Evolutionary conservation across 1,140 invertebrate genomes (phyloP).

Genomic region (Teleopsis dalmanni): DNA sequence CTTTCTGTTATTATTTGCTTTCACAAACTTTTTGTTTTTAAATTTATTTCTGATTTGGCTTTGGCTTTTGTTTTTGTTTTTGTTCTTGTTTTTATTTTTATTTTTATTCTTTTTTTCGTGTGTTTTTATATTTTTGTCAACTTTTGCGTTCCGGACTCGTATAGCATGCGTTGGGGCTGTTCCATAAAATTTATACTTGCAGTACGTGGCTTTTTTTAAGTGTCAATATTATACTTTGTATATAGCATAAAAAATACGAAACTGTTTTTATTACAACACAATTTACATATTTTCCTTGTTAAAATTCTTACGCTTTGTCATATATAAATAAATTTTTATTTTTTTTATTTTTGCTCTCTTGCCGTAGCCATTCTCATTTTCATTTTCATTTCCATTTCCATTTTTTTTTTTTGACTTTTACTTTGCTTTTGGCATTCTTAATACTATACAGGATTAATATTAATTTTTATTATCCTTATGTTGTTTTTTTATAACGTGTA

Average conservation of each 20-base stretch:
- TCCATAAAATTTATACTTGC: slow-evolving; percentile 40
- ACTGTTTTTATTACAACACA: slow-evolving; percentile 37
- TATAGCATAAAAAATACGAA: neutral
- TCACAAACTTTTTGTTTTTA: slow-evolving; percentile 15
- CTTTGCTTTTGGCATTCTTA: slow-evolving; percentile 6
- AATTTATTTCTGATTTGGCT: slow-evolving; percentile 10
- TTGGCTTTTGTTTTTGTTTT: slow-evolving; percentile 15
- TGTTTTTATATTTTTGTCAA: slow-evolving; percentile 18
- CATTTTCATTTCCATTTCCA: neutral
- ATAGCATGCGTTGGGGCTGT: slow-evolving; percentile 20
- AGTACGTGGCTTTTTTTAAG: slow-evolving; percentile 24
- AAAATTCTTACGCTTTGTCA: slow-evolving; percentile 23
- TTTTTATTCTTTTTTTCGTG: slow-evolving; percentile 13
- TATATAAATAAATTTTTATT: slow-evolving; percentile 23
- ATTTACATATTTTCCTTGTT: slow-evolving; percentile 42
- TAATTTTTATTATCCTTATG: slow-evolving; percentile 37
- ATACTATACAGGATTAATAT: slow-evolving; percentile 31
- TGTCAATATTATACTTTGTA: neutral
- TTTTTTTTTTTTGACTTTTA: slow-evolving; percentile 2
- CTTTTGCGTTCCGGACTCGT: slow-evolving; percentile 13
- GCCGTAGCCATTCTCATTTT: neutral
- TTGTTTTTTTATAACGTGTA: slow-evolving; percentile 8
- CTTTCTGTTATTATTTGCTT: slow-evolving; percentile 14
- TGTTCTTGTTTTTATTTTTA: slow-evolving; percentile 13
- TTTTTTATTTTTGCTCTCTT: neutral